Conservation (phyloP, 1,140 invertebrate species). For the Solen grandis region DNA sequence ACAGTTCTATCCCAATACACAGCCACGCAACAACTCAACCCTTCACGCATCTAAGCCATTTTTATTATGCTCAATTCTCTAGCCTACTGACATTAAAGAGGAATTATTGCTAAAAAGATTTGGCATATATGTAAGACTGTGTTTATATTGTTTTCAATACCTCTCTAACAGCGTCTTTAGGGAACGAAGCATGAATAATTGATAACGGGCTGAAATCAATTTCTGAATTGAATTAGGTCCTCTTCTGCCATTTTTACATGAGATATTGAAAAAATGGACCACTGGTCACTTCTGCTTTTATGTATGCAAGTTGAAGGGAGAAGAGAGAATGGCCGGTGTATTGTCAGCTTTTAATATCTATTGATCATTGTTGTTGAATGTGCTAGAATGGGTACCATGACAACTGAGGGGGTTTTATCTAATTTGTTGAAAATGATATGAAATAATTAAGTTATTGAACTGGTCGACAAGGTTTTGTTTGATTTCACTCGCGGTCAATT, state of each 20-base stretch:
- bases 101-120: slow-evolving; percentile 26
- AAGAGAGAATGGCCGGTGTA: not conserved
- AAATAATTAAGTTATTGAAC: too few relatives aligned
- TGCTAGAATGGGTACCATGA: not conserved
- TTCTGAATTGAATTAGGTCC: slow-evolving; percentile 53
- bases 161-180: slow-evolving; percentile 38
- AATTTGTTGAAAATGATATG: too few relatives aligned
- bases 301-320: slow-evolving; percentile 3
- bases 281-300: slow-evolving; percentile 53
- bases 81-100: not conserved
- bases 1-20: not conserved
- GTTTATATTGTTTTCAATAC: slow-evolving; percentile 53
- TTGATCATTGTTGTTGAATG: slow-evolving; percentile 1
- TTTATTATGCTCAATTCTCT: not conserved
- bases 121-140: slow-evolving; percentile 35
- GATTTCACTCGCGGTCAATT: too few relatives aligned
- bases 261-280: slow-evolving; percentile 56
- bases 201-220: slow-evolving; percentile 52
- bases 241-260: slow-evolving; percentile 45
- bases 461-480: too few relatives aligned
- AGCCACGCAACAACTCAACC: too few relatives aligned
- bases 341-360: slow-evolving; percentile 35
- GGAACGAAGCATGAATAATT: slow-evolving; percentile 56
- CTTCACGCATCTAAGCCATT: not conserved
- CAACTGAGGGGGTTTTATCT: not conserved